Conservation (phyloP, 37 sponge, comb jelly and placozoan species). For the Ianthella basta region DNA sequence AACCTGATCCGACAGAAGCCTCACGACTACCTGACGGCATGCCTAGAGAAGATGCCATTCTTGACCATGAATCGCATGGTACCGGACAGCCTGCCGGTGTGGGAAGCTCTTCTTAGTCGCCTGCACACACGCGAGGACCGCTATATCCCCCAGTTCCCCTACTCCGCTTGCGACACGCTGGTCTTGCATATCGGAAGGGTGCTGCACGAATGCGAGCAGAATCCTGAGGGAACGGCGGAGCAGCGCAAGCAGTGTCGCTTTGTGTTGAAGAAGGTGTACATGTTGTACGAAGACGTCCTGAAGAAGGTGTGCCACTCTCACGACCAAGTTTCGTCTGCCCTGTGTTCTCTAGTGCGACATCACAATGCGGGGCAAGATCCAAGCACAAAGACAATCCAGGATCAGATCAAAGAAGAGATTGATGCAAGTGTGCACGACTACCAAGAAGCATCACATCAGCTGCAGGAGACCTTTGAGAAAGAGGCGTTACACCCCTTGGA, state of each 20-base stretch:
- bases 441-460: conserved; percentile 42
- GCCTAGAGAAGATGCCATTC: conserved; percentile 74
- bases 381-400: conserved; percentile 41
- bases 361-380: conserved; percentile 43
- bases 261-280: conserved; percentile 75
- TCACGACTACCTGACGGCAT: conserved; percentile 43
- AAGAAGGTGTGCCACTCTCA: conserved; percentile 43
- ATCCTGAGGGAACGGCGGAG: neutral
- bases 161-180: conserved; percentile 67
- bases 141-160: conserved; percentile 68
- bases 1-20: conserved; percentile 46
- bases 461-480: conserved; percentile 33
- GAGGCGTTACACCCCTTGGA: conserved; percentile 27
- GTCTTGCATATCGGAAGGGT: conserved; percentile 54
- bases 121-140: conserved; percentile 70
- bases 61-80: conserved; percentile 52
- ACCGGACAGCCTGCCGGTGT: conserved; percentile 61
- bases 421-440: conserved; percentile 58
- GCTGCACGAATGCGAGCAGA: conserved; percentile 20
- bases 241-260: conserved; percentile 37
- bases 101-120: conserved; percentile 74
- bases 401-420: conserved; percentile 60
- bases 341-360: conserved; percentile 63
- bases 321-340: conserved; percentile 41
- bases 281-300: conserved; percentile 69